phyloP scores from a whole-genome alignment of 2,888 invertebrate genomes.

The Cosmia pyralina region DNA sequence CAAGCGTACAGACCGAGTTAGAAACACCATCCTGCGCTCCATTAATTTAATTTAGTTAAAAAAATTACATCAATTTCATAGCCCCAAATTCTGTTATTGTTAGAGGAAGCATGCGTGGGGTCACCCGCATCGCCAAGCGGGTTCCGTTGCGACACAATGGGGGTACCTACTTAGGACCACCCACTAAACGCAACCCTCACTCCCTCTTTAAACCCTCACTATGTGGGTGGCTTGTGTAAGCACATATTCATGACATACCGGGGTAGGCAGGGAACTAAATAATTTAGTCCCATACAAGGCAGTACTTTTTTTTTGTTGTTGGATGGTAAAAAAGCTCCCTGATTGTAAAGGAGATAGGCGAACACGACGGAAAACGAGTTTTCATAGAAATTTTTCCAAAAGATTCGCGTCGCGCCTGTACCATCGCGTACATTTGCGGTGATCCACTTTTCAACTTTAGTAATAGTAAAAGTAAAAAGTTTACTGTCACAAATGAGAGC shows the following conservation, averaged over 20 bases:
- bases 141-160: slow-evolving; percentile 48
- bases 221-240: slow-evolving; percentile 53
- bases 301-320: not conserved
- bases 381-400: too few relatives aligned
- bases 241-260: not conserved
- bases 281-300: not conserved
- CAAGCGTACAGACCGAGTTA: too few relatives aligned
- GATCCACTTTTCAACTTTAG: too few relatives aligned
- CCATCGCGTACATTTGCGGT: too few relatives aligned
- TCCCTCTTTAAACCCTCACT: not conserved
- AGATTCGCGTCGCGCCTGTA: too few relatives aligned
- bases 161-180: slow-evolving; percentile 46
- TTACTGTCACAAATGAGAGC: too few relatives aligned
- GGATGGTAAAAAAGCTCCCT: too few relatives aligned
- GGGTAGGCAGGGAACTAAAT: not conserved
- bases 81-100: not conserved
- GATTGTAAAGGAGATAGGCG: too few relatives aligned
- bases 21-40: too few relatives aligned
- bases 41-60: not conserved
- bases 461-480: too few relatives aligned
- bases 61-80: not conserved
- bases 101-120: slow-evolving; percentile 53
- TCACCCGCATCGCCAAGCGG: slow-evolving; percentile 67
- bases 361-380: too few relatives aligned
- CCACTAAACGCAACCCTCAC: too few relatives aligned